phyloP scores from a whole-genome alignment of 2,113 vertebrate species.

The Microcebus tavaratra region DNA sequence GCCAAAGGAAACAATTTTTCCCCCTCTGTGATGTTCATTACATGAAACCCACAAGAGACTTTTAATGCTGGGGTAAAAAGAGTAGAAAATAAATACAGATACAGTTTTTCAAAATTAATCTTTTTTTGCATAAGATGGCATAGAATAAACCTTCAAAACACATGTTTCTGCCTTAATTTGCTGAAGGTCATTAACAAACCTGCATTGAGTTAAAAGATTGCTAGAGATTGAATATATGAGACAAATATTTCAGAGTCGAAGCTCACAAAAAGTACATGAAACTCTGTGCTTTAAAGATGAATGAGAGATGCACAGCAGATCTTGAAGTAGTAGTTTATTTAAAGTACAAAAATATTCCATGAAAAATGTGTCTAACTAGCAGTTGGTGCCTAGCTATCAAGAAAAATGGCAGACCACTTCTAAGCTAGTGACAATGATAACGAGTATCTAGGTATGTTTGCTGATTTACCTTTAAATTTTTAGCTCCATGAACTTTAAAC shows the following conservation, averaged over 20 bases:
- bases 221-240: constrained; percentile 73
- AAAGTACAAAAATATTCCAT: constrained; percentile 92
- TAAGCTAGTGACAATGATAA: constrained; percentile 91
- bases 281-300: constrained; percentile 87
- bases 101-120: constrained; percentile 63
- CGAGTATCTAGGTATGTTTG: constrained; percentile 87
- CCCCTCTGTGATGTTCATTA: constrained; percentile 51
- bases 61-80: constrained; percentile 54
- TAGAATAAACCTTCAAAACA: constrained; percentile 67
- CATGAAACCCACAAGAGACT: constrained; percentile 60
- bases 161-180: constrained; percentile 74
- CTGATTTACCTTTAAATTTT: constrained; percentile 89
- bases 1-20: constrained; percentile 75
- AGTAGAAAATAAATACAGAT: constrained; percentile 28
- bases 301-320: constrained; percentile 89
- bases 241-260: constrained; percentile 80
- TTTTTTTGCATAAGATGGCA: constrained; percentile 68
- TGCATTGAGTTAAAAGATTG: constrained; percentile 76
- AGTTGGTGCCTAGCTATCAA: constrained; percentile 91
- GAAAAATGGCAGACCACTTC: constrained; percentile 91
- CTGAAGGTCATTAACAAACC: constrained; percentile 76
- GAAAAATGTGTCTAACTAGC: constrained; percentile 92
- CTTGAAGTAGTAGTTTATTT: constrained; percentile 93
- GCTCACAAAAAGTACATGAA: constrained; percentile 72
- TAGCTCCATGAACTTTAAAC: constrained; percentile 71